These are phyloP conservation scores for Podarcis muralis DNA, from an alignment of 2,113 vertebrate species.

Conservation along the genomic window DNA sequence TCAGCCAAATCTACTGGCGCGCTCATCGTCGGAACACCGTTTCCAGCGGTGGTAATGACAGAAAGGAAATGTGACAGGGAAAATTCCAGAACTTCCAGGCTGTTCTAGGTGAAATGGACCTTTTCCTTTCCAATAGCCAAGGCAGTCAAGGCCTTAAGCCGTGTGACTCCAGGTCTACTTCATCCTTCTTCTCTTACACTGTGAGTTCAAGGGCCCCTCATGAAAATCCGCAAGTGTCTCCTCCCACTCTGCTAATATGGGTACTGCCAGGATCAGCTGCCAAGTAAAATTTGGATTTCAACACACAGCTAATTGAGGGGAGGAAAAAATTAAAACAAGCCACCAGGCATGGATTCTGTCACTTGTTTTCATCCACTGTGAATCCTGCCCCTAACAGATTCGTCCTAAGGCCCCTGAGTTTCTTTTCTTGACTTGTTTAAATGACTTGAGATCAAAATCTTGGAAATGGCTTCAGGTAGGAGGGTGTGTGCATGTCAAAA, in stretches of 20 bases:
- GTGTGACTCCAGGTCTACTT: neutral
- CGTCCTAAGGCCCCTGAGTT: neutral
- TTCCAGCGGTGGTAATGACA: neutral
- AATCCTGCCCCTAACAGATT: neutral
- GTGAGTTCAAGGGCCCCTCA: neutral
- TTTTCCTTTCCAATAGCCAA: no score
- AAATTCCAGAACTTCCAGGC: neutral
- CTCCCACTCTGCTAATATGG: neutral
- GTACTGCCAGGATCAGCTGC: neutral
- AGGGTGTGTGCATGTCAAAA: neutral
- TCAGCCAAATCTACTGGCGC: constrained; percentile 19
- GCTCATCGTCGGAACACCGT: neutral
- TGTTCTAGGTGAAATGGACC: neutral
- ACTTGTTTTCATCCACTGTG: neutral
- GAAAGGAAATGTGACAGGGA: neutral
- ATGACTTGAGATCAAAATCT: neutral
- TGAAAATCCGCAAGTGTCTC: neutral
- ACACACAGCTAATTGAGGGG: neutral
- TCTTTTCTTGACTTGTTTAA: neutral
- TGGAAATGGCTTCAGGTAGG: neutral
- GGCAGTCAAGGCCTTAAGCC: neutral
- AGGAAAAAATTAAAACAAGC: neutral
- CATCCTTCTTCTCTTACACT: neutral
- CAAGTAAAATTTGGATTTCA: neutral
- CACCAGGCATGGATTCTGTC: neutral